Evolutionary conservation across 1,140 invertebrate species (phyloP), one percentile per base, ranked within the genome.

Genomic region (Papilio glaucus): DNA sequence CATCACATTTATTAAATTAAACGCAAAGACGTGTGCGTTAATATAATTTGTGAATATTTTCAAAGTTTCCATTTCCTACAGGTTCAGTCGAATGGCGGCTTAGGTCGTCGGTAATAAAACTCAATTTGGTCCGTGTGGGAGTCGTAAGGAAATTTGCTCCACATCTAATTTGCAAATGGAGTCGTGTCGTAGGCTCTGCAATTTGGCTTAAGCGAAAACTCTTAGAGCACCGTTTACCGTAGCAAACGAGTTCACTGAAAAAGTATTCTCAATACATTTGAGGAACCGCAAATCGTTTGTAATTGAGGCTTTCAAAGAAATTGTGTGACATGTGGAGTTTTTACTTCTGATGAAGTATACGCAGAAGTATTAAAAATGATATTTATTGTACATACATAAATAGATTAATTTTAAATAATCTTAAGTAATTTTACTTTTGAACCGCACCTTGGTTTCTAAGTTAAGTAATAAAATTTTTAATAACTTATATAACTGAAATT

Each of bases 81-180:
- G 42, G 15, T 21, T 53, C 62, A 39, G 21, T 42, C 65, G 12
- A 42, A 10, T 15, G 61, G 49, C n/a, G 10, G 60, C 73, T 76
- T 72, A 62, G 26, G 39, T 39, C 24, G 21, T 42, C 42, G 62
- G 29, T 18, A n/a, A 63, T 72, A 72, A 72, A 70, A 65, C 21
- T 72, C 53, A 72, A 65, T 72, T 45, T 76, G 26, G 49, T 71
- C 8, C 57, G 60, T 71, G 57, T 62, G 21, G 39, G 29, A 13
- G 39, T 33, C 29, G 21, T 26, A n/a, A 49, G 15, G 12, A 18
- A 72, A 73, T 26, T 73, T 76, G 63, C 49, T 72, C 69, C 80
- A 78, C 80, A 81, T 87, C 85, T 89, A 86, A 91, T 91, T 91
- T 91, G 87, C 87, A 91, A 91, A 91, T 91, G 89, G 87, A 85